phyloP scores from a whole-genome alignment of 1,140 invertebrate genomes.

The Holcopasites calliopsidis region DNA sequence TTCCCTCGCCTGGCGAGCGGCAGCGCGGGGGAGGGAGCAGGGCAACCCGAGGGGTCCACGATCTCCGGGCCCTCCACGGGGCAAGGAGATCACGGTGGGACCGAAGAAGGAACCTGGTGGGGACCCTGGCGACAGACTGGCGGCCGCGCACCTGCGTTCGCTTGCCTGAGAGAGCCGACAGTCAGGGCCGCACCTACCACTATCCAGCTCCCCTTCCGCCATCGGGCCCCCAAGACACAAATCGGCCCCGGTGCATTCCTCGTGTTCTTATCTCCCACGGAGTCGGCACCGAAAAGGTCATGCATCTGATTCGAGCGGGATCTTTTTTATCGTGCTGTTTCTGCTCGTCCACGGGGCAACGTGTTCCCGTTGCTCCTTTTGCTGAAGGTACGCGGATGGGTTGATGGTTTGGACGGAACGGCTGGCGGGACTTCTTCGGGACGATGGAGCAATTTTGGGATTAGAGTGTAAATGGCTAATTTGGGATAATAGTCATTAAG shows the following conservation, averaged over 20 bases:
- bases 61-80: slow-evolving; percentile 38
- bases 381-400: too few species aligned
- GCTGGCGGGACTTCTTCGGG: neutral
- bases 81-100: slow-evolving; percentile 31
- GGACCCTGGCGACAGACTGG: slow-evolving; percentile 78
- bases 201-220: slow-evolving; percentile 54
- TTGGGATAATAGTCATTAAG: too few species aligned
- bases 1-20: slow-evolving; percentile 45
- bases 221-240: slow-evolving; percentile 30
- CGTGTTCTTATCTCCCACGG: slow-evolving; percentile 57
- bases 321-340: neutral
- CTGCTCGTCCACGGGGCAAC: neutral
- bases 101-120: slow-evolving; percentile 36
- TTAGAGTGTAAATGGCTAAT: too few species aligned
- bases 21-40: slow-evolving; percentile 28
- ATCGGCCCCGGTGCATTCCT: slow-evolving; percentile 58
- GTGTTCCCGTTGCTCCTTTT: neutral
- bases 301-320: slow-evolving; percentile 7
- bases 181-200: slow-evolving; percentile 68
- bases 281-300: slow-evolving; percentile 40
- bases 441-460: neutral
- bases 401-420: neutral
- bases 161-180: slow-evolving; percentile 64
- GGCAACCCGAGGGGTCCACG: slow-evolving; percentile 46
- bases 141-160: slow-evolving; percentile 76